A percentile compares a stretch with the other conserved stretches of the same genome.
Conservation (phyloP, 2,888 invertebrate genomes). For the Drosophila buzzatii region DNA sequence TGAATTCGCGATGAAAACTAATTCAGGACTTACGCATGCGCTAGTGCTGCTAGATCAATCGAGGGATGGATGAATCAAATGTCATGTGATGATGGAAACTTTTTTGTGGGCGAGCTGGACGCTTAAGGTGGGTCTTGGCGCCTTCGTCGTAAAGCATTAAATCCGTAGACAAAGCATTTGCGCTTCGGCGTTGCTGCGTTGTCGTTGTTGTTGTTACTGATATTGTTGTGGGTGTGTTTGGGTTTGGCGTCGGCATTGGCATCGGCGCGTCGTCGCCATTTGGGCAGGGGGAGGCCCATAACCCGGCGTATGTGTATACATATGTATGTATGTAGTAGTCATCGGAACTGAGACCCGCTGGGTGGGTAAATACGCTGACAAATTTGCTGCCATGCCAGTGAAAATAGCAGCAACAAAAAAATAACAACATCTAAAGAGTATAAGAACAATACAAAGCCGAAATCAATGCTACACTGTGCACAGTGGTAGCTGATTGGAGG, state of each 20-base stretch:
- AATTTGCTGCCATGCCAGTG: slow-evolving; percentile 55
- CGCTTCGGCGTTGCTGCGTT: slow-evolving; percentile 30
- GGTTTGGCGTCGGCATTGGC: slow-evolving; percentile 41
- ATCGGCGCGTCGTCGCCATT: slow-evolving; percentile 33
- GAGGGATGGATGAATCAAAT: neutral
- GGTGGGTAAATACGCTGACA: slow-evolving; percentile 57
- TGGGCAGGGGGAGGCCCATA: slow-evolving; percentile 30
- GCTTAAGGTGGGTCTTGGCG: slow-evolving; percentile 27
- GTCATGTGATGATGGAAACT: slow-evolving; percentile 11
- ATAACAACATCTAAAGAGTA: slow-evolving; percentile 46
- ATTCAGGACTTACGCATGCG: slow-evolving; percentile 33
- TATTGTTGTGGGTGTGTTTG: slow-evolving; percentile 58
- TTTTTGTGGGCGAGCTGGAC: neutral
- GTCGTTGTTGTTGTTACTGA: slow-evolving; percentile 24
- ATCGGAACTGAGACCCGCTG: slow-evolving; percentile 36
- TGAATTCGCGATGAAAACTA: neutral
- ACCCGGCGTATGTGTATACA: slow-evolving; percentile 11
- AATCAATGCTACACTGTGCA: slow-evolving; percentile 53
- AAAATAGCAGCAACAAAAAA: slow-evolving; percentile 38
- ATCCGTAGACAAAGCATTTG: slow-evolving; percentile 70
- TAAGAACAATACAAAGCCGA: slow-evolving; percentile 54
- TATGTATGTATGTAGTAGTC: slow-evolving; percentile 20
- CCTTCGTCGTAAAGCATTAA: slow-evolving; percentile 72
- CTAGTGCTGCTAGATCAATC: neutral
- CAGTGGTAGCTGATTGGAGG: slow-evolving; percentile 31